phyloP scores from a whole-genome alignment of 2,888 invertebrate species.

The Folsomia manolachei region DNA sequence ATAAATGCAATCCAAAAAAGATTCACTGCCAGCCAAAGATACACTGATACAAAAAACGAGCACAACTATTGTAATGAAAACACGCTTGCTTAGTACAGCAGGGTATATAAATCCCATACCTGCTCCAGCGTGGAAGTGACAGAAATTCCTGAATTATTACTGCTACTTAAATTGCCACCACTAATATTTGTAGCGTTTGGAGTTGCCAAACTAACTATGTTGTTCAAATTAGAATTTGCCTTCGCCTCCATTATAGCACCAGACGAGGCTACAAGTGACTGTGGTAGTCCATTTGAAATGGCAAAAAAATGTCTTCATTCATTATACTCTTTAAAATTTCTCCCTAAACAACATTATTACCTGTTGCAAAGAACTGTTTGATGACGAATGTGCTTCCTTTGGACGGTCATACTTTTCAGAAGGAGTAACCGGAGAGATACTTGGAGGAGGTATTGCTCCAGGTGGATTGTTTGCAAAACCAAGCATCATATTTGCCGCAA shows the following conservation, averaged over 20 bases:
- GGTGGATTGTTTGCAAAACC: constrained; percentile 48
- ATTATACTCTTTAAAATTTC: neutral
- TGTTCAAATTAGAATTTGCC: constrained; percentile 40
- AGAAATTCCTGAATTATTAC: constrained; percentile 54
- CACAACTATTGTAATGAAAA: neutral
- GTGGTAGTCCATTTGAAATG: constrained; percentile 26
- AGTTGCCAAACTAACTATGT: constrained; percentile 22
- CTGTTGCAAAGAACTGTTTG: constrained; percentile 43
- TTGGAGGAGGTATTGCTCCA: constrained; percentile 49
- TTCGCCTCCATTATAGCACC: neutral
- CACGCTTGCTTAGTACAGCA: neutral
- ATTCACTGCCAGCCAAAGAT: neutral
- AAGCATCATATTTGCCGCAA: constrained; percentile 47
- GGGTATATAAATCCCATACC: constrained; percentile 52
- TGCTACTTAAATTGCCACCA: constrained; percentile 40
- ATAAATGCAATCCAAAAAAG: too few relatives aligned
- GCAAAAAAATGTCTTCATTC: neutral
- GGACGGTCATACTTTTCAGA: constrained; percentile 50
- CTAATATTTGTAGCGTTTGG: constrained; percentile 23
- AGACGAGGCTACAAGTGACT: constrained; percentile 22
- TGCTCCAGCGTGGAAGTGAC: constrained; percentile 57
- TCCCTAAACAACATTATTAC: constrained; percentile 21
- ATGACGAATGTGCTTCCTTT: constrained; percentile 50
- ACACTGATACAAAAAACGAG: neutral
- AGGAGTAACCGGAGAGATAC: constrained; percentile 42